Evolutionary conservation across 1,140 invertebrate genomes (phyloP).

Genomic region (Ericerus pela): DNA sequence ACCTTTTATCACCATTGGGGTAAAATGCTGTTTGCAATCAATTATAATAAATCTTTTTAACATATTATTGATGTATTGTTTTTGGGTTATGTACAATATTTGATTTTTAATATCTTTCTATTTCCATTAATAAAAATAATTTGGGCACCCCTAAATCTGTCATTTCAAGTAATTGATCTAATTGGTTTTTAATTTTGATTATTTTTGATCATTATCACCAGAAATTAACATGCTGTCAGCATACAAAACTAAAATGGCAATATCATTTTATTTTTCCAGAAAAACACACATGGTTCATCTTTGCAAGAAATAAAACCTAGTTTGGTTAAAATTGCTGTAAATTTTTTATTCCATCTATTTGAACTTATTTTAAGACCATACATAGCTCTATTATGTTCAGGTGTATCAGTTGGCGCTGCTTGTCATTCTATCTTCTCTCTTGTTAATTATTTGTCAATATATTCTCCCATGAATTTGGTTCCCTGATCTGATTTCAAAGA

Average conservation of each 20-base stretch:
- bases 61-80: slow-evolving; percentile 31
- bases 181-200: slow-evolving; percentile 16
- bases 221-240: slow-evolving; percentile 23
- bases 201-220: slow-evolving; percentile 21
- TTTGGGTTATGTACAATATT: slow-evolving; percentile 26
- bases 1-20: slow-evolving; percentile 30
- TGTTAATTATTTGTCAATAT: neutral
- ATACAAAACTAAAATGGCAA: slow-evolving; percentile 22
- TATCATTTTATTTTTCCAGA: slow-evolving; percentile 6
- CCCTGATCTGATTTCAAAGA: neutral
- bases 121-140: slow-evolving; percentile 14
- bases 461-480: neutral
- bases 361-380: slow-evolving; percentile 27
- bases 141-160: no score
- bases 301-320: neutral
- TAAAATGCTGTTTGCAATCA: slow-evolving; percentile 28
- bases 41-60: slow-evolving; percentile 28
- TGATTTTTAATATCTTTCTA: neutral
- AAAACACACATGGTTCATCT: neutral
- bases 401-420: slow-evolving; percentile 9
- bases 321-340: slow-evolving; percentile 8
- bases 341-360: slow-evolving; percentile 26
- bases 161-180: slow-evolving; percentile 28
- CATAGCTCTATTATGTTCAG: slow-evolving; percentile 31
- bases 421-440: neutral